phyloP scores from a whole-genome alignment of 2,113 vertebrate genomes.

The Melanostigma gelatinosum region DNA sequence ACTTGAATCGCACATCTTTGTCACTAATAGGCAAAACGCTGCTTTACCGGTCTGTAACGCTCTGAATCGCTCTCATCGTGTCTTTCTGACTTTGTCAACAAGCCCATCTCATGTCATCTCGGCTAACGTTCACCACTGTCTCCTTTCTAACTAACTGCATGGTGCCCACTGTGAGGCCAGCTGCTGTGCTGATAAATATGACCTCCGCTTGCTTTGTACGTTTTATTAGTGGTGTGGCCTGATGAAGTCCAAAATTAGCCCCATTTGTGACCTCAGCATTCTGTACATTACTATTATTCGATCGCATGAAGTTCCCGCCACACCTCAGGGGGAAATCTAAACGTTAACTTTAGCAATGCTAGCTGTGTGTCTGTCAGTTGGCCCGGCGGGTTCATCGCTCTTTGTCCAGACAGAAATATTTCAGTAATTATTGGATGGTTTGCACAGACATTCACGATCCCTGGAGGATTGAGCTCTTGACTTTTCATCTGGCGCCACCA shows the following conservation, averaged over 20 bases:
- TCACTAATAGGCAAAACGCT: slow-evolving; percentile 32
- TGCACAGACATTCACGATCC: background rate
- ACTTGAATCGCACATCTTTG: slow-evolving; percentile 40
- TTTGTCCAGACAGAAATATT: background rate
- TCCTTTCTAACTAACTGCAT: slow-evolving; percentile 68
- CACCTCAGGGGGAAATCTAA: background rate
- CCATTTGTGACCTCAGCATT: slow-evolving; percentile 29
- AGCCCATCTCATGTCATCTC: slow-evolving; percentile 47
- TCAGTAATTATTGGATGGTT: background rate
- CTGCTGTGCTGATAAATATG: slow-evolving; percentile 36
- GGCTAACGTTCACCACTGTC: slow-evolving; percentile 60
- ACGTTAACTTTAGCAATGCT: background rate
- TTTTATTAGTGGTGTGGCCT: slow-evolving; percentile 34
- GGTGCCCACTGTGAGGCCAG: slow-evolving; percentile 35
- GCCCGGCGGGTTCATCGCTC: background rate
- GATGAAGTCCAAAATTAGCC: slow-evolving; percentile 13
- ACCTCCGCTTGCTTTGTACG: slow-evolving; percentile 50
- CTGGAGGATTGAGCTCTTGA: background rate
- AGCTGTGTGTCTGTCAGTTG: background rate
- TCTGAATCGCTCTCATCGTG: slow-evolving; percentile 33
- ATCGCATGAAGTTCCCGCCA: background rate
- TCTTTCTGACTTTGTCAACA: slow-evolving; percentile 44
- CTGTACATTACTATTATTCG: slow-evolving; percentile 9
- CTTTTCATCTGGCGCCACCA: background rate
- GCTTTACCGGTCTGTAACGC: slow-evolving; percentile 9